Conservation (phyloP, 2,797 vertebrate genomes). For the Acanthurus leucopareius region DNA sequence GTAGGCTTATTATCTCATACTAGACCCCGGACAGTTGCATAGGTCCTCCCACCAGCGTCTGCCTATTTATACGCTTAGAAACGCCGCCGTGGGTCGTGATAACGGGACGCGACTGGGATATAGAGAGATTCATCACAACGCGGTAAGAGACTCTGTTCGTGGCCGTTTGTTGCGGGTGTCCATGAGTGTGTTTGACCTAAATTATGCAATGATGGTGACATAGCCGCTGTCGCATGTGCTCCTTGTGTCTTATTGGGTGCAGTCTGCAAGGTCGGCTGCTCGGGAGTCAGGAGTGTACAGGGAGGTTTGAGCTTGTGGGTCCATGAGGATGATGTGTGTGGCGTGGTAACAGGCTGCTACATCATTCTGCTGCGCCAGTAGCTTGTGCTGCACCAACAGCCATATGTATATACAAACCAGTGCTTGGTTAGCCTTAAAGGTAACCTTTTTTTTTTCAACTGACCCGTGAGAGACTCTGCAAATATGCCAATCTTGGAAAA, state of each 20-base stretch:
- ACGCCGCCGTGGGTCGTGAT: slow-evolving; percentile 63
- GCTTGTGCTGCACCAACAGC: slow-evolving; percentile 35
- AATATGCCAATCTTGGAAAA: slow-evolving; percentile 23
- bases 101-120: slow-evolving; percentile 67
- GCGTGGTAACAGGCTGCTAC: slow-evolving; percentile 24
- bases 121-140: slow-evolving; percentile 57
- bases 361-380: slow-evolving; percentile 17
- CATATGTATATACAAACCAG: background rate
- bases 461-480: slow-evolving; percentile 6
- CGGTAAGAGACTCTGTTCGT: slow-evolving; percentile 79
- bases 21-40: slow-evolving; percentile 62
- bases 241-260: slow-evolving; percentile 50
- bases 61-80: slow-evolving; percentile 82
- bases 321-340: slow-evolving; percentile 45
- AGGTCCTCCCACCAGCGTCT: slow-evolving; percentile 83
- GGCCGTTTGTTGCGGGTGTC: slow-evolving; percentile 39
- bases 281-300: slow-evolving; percentile 31
- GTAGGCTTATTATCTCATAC: slow-evolving; percentile 66
- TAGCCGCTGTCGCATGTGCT: slow-evolving; percentile 58
- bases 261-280: slow-evolving; percentile 22
- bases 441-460: slow-evolving; percentile 14
- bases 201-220: slow-evolving; percentile 75
- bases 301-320: slow-evolving; percentile 26
- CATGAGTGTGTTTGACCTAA: slow-evolving; percentile 73
- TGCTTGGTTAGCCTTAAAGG: slow-evolving; percentile 18